Conservation (phyloP, 2,888 invertebrate species). For the Biston betularia region DNA sequence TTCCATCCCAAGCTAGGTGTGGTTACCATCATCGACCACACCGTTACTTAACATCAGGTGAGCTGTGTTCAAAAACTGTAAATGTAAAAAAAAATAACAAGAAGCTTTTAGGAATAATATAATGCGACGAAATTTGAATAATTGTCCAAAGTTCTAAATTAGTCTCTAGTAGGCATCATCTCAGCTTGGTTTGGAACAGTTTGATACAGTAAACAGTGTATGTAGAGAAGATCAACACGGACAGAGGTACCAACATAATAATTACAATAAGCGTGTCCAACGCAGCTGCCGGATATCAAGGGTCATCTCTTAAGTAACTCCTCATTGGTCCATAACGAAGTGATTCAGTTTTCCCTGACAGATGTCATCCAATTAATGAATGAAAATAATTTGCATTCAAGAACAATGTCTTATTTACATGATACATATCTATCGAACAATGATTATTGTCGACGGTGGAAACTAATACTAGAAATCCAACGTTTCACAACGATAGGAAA, state of each 20-base stretch:
- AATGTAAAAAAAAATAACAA: no score
- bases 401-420: slow-evolving; percentile 80
- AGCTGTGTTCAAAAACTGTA: no score
- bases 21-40: no score
- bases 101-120: no score
- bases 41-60: no score
- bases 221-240: slow-evolving; percentile 48
- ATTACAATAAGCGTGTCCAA: slow-evolving; percentile 66
- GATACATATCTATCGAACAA: slow-evolving; percentile 71
- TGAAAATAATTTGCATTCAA: slow-evolving; percentile 81
- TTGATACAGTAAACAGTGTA: no score
- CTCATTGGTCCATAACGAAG: slow-evolving; percentile 79
- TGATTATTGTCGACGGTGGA: slow-evolving; percentile 76
- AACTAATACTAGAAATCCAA: slow-evolving; percentile 80
- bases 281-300: slow-evolving; percentile 83
- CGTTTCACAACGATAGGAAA: slow-evolving; percentile 69
- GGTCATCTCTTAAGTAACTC: slow-evolving; percentile 79
- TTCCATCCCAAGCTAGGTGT: no score
- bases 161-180: no score
- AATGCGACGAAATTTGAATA: no score
- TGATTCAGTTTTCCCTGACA: slow-evolving; percentile 83
- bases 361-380: slow-evolving; percentile 84
- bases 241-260: slow-evolving; percentile 61
- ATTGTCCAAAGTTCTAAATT: no score
- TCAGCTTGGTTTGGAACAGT: no score